Conservation (phyloP, 2,113 vertebrate genomes). For the Tamias sibiricus region DNA sequence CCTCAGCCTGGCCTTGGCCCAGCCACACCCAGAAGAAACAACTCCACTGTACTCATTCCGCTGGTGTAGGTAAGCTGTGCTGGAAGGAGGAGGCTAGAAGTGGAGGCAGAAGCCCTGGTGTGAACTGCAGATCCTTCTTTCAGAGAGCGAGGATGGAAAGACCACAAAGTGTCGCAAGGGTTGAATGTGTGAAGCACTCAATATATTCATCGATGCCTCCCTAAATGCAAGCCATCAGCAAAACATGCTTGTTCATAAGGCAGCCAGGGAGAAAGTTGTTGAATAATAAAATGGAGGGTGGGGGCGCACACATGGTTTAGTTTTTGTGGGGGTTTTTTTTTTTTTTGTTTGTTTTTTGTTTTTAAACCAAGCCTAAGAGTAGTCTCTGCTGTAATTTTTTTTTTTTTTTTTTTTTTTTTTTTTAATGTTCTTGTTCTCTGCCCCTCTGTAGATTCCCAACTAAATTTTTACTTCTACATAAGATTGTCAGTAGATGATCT, state of each 20-base stretch:
- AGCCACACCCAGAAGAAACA: background rate
- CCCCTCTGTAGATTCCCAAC: background rate
- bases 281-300: background rate
- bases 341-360: background rate
- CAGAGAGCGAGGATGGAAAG: background rate
- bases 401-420: too few species aligned
- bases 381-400: background rate
- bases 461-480: background rate
- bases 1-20: background rate
- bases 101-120: background rate
- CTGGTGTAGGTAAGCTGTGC: background rate
- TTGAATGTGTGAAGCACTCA: background rate
- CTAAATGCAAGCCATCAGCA: background rate
- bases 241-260: background rate
- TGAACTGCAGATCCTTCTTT: background rate
- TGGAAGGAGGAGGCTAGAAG: background rate
- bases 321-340: background rate
- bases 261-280: background rate
- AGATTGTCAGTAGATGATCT: background rate
- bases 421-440: background rate
- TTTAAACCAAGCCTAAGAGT: background rate
- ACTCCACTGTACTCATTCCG: background rate
- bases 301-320: background rate
- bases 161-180: background rate
- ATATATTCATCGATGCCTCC: background rate